Base-by-base conservation (phyloP, 1,140 invertebrate genomes). In the Pseudomyrmex flavicornis region DNA sequence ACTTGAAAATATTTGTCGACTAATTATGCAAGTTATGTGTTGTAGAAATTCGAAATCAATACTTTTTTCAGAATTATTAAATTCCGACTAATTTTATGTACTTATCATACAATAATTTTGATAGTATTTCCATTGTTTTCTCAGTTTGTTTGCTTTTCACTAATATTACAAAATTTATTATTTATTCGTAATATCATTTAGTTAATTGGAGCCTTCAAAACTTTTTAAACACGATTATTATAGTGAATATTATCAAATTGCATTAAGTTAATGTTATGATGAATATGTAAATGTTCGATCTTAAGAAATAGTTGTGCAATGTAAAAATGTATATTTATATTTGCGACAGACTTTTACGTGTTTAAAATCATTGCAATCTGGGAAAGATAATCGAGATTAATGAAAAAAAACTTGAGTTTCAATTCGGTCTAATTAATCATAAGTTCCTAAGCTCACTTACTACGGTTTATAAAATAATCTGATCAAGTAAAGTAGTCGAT, bases 351-450 rank as follows among this genome's bases (percentile, higher is more conserved):
- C 35, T 70, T 70, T 70, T 59, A 50, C 15, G 54, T 5, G 15
- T 52, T 70, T 59, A 26, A 46, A 17, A 56, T 26, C n/a, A 72
- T 22, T 59, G n/a, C 15, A 35, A 48, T 80, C 5, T 2, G 8
- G 35, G 44, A 4, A 7, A 15, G 62, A 46, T 54, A 50, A 1
- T 59, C 12, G 10, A 59, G 35, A 79, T 69, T 44, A n/a, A 17
- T n/a, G 65, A 17, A 48, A 48, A 48, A 26, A 52, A 59, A 44
- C 12, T 72, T 35, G 10, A 17, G 35, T 35, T n/a, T 72, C 54
- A 8, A 80, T 72, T 72, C 22, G 66, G 76, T 80, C 66, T 80
- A 80, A 80, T 61, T 72, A 72, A 80, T 79, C 20, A 20, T 15
- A 70, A 79, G 76, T 79, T 79, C 76, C 66, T 80, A 59, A 72